Conservation (phyloP, 2,888 invertebrate species). For the Archaeoteleia sp. region DNA sequence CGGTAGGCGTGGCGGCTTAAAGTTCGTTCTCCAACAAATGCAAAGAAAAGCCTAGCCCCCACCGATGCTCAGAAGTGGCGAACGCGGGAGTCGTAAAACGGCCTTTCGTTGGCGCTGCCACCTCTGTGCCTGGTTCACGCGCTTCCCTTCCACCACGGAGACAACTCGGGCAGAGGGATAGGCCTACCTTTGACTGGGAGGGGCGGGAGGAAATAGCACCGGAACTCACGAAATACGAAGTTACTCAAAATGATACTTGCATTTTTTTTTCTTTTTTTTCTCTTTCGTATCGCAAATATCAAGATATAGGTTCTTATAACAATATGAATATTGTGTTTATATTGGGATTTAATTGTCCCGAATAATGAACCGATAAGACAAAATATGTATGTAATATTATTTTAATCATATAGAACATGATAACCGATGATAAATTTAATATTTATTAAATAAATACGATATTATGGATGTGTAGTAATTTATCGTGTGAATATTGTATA, state of each 20-base stretch:
- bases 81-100: conserved; percentile 46
- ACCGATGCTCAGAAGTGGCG: conserved; percentile 49
- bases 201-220: conserved; percentile 15
- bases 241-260: conserved; percentile 28
- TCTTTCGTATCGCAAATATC: neutral
- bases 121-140: conserved; percentile 43
- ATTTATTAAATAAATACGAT: too few relatives aligned
- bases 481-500: too few relatives aligned
- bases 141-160: conserved; percentile 30
- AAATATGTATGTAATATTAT: too few relatives aligned
- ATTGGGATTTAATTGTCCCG: too few relatives aligned
- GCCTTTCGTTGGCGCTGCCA: conserved; percentile 58
- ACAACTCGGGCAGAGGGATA: neutral
- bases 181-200: neutral
- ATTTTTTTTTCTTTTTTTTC: conserved; percentile 14
- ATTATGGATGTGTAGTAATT: too few relatives aligned
- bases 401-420: too few relatives aligned
- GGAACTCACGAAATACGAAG: conserved; percentile 27
- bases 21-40: conserved; percentile 66
- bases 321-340: too few relatives aligned
- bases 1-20: conserved; percentile 70
- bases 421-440: too few relatives aligned
- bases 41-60: conserved; percentile 63
- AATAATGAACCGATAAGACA: too few relatives aligned
- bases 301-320: too few relatives aligned